phyloP scores from a whole-genome alignment of 2,888 invertebrate genomes.

The Papilio gigon region DNA sequence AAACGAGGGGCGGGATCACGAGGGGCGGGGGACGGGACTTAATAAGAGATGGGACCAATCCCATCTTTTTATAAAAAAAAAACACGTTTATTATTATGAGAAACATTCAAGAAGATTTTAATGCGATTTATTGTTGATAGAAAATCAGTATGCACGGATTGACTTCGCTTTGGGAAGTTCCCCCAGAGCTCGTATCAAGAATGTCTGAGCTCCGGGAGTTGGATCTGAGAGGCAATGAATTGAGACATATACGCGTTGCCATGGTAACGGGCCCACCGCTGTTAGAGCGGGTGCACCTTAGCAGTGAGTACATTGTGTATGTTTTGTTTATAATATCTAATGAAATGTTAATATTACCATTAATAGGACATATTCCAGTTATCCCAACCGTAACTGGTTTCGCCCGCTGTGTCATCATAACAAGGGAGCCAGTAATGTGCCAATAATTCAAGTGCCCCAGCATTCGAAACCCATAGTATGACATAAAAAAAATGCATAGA shows the following conservation, averaged over 20 bases:
- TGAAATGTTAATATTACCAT: too few species aligned
- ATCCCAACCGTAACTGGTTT: too few species aligned
- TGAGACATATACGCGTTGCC: constrained; percentile 71
- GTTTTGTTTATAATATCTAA: constrained; percentile 1
- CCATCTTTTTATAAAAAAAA: too few species aligned
- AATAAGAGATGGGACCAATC: too few species aligned
- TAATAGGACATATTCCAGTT: too few species aligned
- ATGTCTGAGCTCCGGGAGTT: constrained; percentile 75
- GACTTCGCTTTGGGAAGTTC: constrained; percentile 69
- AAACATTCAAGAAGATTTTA: background rate
- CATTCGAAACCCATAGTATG: too few species aligned
- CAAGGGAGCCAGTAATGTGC: too few species aligned
- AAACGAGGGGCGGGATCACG: too few species aligned
- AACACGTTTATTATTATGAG: background rate
- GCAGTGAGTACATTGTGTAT: constrained; percentile 68
- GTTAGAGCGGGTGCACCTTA: constrained; percentile 72
- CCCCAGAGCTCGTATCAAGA: constrained; percentile 63
- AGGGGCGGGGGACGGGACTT: too few species aligned
- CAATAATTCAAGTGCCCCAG: too few species aligned
- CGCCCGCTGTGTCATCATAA: too few species aligned
- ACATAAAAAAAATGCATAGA: too few species aligned
- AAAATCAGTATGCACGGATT: constrained; percentile 66
- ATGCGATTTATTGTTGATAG: constrained; percentile 52
- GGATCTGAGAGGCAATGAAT: constrained; percentile 80
- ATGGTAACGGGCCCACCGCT: constrained; percentile 65